These are phyloP conservation scores for Cephus cinctus DNA, from an alignment of 1,140 invertebrate species.

Conservation along the genomic window DNA sequence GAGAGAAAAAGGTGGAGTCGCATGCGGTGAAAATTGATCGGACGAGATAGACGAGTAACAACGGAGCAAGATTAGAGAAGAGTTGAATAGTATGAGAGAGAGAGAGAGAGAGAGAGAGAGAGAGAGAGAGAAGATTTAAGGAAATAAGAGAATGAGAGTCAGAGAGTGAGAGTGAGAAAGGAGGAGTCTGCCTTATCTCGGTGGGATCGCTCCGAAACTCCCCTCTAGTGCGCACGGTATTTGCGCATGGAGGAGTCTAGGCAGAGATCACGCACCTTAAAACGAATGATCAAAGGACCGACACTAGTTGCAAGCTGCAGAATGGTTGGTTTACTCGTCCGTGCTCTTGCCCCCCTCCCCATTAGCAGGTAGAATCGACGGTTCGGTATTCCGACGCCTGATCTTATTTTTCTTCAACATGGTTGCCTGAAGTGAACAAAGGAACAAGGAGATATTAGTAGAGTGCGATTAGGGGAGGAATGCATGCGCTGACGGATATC, in stretches of 20 bases:
- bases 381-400: constrained; percentile 86
- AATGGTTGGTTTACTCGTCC: constrained; percentile 56
- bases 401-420: constrained; percentile 96
- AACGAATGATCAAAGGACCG: constrained; percentile 23
- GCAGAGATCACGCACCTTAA: constrained; percentile 24
- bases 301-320: constrained; percentile 28
- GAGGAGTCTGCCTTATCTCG: constrained; percentile 29
- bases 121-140: constrained; percentile 3
- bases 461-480: constrained; percentile 46
- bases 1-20: too few relatives aligned
- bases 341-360: constrained; percentile 65
- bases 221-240: constrained; percentile 15
- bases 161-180: constrained; percentile 21
- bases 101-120: constrained; percentile 16
- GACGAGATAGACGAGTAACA: too few relatives aligned
- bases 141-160: constrained; percentile 9
- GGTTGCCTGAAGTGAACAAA: constrained; percentile 69
- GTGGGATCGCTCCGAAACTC: constrained; percentile 39
- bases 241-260: constrained; percentile 33
- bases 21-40: too few relatives aligned
- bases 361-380: constrained; percentile 71
- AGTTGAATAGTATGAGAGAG: constrained; percentile 27
- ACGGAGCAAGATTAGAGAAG: too few relatives aligned
- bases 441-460: constrained; percentile 52
- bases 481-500: constrained; percentile 47